These are phyloP conservation scores for Cassiopea xamachana DNA, from an alignment of 30 jellyfish, hydroid and myxozoan genomes.

Conservation along the genomic window DNA sequence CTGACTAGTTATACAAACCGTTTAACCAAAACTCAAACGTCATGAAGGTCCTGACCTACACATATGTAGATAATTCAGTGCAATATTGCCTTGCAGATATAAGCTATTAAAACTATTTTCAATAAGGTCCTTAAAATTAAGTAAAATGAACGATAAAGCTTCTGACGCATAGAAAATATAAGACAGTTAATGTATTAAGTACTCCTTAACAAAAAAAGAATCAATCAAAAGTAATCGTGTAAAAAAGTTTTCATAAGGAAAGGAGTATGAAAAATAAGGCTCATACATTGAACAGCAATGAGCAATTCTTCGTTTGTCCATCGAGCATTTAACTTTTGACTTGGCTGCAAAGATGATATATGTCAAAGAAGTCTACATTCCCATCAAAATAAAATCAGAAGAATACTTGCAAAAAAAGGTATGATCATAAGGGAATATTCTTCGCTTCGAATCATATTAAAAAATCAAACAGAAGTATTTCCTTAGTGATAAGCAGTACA, in stretches of 20 bases:
- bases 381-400: not conserved
- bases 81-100: too few species aligned
- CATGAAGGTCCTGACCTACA: too few species aligned
- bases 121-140: too few species aligned
- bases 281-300: constrained; percentile 97
- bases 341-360: constrained; percentile 46
- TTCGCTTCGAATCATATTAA: not conserved
- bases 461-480: not conserved
- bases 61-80: too few species aligned
- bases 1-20: too few species aligned
- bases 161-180: too few species aligned
- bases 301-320: constrained; percentile 99
- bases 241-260: not conserved
- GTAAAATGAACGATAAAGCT: too few species aligned
- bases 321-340: constrained; percentile 88
- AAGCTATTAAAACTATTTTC: too few species aligned
- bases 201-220: too few species aligned
- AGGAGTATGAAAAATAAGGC: not conserved
- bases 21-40: too few species aligned
- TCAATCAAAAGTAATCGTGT: too few species aligned
- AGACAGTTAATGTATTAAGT: too few species aligned
- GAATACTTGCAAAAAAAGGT: not conserved
- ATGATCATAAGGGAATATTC: not conserved
- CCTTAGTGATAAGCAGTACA: not conserved
- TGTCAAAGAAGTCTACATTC: not conserved